Base-by-base conservation (phyloP, 92 coral and sea anemone genomes). In the Paramuricea clavata region DNA sequence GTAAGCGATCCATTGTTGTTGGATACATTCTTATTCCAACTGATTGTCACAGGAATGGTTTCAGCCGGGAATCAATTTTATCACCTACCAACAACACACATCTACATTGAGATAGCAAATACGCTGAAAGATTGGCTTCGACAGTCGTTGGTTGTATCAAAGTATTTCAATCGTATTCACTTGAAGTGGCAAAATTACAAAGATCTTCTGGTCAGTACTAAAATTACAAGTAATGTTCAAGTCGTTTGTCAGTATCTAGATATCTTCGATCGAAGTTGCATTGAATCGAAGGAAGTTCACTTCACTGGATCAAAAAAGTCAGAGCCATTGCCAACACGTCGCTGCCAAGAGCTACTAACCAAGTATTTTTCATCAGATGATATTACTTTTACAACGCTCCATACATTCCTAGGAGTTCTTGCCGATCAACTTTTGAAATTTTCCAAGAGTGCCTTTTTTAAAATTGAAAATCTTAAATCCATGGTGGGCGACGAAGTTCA, bases 61-160 rank as follows among this genome's bases (percentile, higher is more conserved):
- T 83, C 87, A 28, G 52, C 43, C 19, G 87, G 69, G 12, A 83
- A 56, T 2, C 62, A 71, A 57, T 36, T 83, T 33, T 69, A 59
- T 27, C 87, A 83, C 50, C 79, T 73, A 7, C 87, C 74, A 83
- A 47, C 87, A 17, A 47, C 42, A 7, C 35, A 83, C 13, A 33
- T 83, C 81, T 83, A 70, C 87, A 83, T 83, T 28, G 87, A 83
- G 67, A 71, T 83, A n/a, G 87, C 87, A 5, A 83, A 71, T 25
- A 83, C 87, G 12, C 69, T 54, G 25, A 49, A 49, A 12, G 68
- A 83, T 15, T 69, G 87, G 81, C 61, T 83, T 23, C 87, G 65
- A 26, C 41, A 83, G 15, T 70, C 87, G 3, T 43, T 83, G 50
- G 78, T 72, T 6, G 81, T 83, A 5, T 69, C 67, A 43, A 83